Conservation (phyloP, 2,888 invertebrate species). For the Scaptomyza tumidula region DNA sequence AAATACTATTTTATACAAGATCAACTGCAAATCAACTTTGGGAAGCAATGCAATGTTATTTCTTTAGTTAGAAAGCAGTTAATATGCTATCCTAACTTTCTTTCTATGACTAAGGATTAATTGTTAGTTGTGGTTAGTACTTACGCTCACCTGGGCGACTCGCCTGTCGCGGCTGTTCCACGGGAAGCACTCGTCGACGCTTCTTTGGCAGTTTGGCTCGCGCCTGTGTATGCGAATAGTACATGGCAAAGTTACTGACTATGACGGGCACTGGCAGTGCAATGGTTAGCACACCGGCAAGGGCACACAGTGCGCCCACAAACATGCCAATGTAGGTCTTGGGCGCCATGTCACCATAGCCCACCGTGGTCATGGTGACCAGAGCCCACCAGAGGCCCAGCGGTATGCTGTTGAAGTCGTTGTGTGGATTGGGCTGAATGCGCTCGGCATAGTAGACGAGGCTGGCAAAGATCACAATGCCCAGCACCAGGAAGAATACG, state of each 20-base stretch:
- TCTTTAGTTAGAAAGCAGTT: neutral
- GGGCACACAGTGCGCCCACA: conserved; percentile 98
- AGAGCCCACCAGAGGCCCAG: conserved; percentile 99
- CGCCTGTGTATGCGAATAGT: conserved; percentile 98
- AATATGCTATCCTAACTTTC: neutral
- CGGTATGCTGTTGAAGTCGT: conserved; percentile 99
- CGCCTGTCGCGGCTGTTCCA: conserved; percentile 92
- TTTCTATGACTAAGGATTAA: neutral
- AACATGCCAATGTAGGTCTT: conserved; percentile 99
- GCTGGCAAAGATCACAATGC: conserved; percentile 99
- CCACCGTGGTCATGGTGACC: conserved; percentile 99
- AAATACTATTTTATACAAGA: neutral
- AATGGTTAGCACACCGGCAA: conserved; percentile 99
- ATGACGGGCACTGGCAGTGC: conserved; percentile 99
- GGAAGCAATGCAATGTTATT: neutral
- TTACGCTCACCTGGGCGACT: conserved; percentile 76
- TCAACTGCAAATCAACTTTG: neutral
- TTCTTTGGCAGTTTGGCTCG: conserved; percentile 99
- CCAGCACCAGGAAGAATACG: conserved; percentile 98
- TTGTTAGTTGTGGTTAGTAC: conserved; percentile 10
- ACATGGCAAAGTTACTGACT: conserved; percentile 99
- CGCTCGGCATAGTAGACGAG: conserved; percentile 99
- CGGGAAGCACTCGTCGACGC: conserved; percentile 97
- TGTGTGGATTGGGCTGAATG: conserved; percentile 96
- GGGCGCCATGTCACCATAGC: conserved; percentile 99